These are phyloP conservation scores for Colossoma macropomum DNA, from an alignment of 2,113 vertebrate species.

Conservation along the genomic window DNA sequence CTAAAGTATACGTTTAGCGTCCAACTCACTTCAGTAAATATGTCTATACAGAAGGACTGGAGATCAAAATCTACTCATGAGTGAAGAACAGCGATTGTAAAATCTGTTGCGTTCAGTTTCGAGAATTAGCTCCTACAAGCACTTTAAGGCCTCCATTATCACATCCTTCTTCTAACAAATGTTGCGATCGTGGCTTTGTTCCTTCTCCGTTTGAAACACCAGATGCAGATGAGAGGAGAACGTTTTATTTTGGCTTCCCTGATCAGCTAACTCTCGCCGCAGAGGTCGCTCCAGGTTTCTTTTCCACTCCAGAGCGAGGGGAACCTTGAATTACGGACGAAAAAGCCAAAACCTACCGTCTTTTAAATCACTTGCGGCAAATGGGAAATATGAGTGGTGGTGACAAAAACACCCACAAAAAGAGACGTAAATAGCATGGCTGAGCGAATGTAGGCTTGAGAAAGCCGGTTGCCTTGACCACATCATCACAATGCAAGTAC, in stretches of 20 bases:
- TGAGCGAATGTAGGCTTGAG: slow-evolving; percentile 86
- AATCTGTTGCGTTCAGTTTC: background rate
- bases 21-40: background rate
- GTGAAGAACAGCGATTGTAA: background rate
- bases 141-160: background rate
- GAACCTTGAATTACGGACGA: slow-evolving; percentile 59
- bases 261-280: slow-evolving; percentile 42
- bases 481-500: slow-evolving; percentile 93
- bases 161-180: slow-evolving; percentile 9
- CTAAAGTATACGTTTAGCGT: background rate
- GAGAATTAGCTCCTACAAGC: background rate
- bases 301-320: slow-evolving; percentile 53
- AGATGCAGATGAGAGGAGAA: slow-evolving; percentile 46
- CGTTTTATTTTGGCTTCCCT: slow-evolving; percentile 33
- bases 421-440: slow-evolving; percentile 75
- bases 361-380: slow-evolving; percentile 66
- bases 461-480: slow-evolving; percentile 90
- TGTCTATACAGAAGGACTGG: background rate
- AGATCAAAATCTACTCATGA: background rate
- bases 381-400: slow-evolving; percentile 65
- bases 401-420: slow-evolving; percentile 69
- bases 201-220: slow-evolving; percentile 31
- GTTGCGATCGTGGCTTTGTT: slow-evolving; percentile 24
- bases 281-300: slow-evolving; percentile 54
- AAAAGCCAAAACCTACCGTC: slow-evolving; percentile 60